A percentile compares a stretch with the other conserved stretches of the same genome.
Conservation (phyloP, 2,797 vertebrate genomes). For the Babyrousa celebensis region DNA sequence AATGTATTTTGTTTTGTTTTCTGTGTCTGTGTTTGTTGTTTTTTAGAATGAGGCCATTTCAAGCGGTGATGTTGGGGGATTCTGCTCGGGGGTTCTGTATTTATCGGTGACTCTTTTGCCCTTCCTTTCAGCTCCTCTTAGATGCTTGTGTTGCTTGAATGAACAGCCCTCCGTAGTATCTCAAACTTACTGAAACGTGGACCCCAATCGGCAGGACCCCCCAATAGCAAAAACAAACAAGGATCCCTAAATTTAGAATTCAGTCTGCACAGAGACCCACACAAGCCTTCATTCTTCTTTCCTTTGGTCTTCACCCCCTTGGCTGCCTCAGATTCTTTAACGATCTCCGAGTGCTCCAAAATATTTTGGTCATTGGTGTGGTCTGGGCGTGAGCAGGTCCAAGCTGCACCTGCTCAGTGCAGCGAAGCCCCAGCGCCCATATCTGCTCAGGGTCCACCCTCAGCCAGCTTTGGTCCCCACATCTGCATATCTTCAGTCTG, state of each 20-base stretch:
- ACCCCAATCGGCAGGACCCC: no score
- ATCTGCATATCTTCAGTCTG: background rate
- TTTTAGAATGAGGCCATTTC: slow-evolving; percentile 66
- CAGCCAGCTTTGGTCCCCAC: background rate
- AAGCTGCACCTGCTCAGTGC: rapidly evolving
- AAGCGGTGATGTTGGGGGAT: background rate
- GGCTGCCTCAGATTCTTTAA: background rate
- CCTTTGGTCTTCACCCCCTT: background rate
- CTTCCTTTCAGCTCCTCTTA: background rate
- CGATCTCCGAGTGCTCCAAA: background rate
- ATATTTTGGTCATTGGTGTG: background rate
- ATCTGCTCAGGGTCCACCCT: background rate
- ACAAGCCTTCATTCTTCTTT: background rate
- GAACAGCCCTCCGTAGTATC: background rate
- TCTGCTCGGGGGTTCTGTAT: background rate
- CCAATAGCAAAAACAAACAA: background rate
- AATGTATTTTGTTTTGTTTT: slow-evolving; percentile 48
- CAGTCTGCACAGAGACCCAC: background rate
- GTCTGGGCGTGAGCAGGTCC: background rate
- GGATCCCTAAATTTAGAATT: background rate
- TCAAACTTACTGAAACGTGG: background rate
- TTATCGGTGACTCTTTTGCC: background rate
- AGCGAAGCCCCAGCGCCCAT: background rate
- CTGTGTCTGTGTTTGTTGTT: slow-evolving; percentile 27
- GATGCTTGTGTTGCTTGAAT: background rate